Evolutionary conservation across 1,140 invertebrate species (phyloP), one percentile per base, ranked within the genome.

Genomic region (Drosophila murphyi): DNA sequence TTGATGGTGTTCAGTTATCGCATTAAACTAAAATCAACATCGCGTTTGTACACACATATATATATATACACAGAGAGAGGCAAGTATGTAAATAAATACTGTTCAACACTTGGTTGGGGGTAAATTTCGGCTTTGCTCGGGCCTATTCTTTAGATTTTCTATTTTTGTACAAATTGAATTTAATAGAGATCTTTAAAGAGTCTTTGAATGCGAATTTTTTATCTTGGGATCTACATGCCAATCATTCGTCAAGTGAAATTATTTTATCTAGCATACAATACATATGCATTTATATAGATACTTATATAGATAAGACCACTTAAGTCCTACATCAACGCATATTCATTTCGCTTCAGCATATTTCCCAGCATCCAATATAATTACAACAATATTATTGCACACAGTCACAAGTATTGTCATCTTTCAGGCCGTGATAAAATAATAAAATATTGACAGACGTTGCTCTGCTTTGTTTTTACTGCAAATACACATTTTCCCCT

Each of bases 401-500:
- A 57, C 37, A 57, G 43, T 37, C 35, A n/a, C 39, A 43, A 43
- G 39, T n/a, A 43, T 31, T n/a, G 37, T 35, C 34, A 37, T 8
- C 35, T 43, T 5, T 57, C 37, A 8, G 10, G 34, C 28, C 10
- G 39, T n/a, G 10, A 4, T 57, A 31, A 43, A 41, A 43, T 43
- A 57, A 57, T 57, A 57, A 43, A 43, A 57, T 20, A 57, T 10
- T 41, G 39, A 29, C 37, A 31, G 39, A 7, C 39, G 7, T 39
- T 57, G 12, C 31, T 56, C 35, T 37, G 43, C 43, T 37, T 52
- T 81, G 51, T 75, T 75, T 64, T 48, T 59, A 39, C 43, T 64
- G 47, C 35, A 47, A 60, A 55, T 29, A 60, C 56, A 60, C 35
- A 47, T 72, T 57, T 60, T 37, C 2, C 54, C 31, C 10, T 28